Evolutionary conservation across 2,113 vertebrate species (phyloP), one percentile per base, ranked within the genome.

Genomic region (Poeciliopsis retropinna): DNA sequence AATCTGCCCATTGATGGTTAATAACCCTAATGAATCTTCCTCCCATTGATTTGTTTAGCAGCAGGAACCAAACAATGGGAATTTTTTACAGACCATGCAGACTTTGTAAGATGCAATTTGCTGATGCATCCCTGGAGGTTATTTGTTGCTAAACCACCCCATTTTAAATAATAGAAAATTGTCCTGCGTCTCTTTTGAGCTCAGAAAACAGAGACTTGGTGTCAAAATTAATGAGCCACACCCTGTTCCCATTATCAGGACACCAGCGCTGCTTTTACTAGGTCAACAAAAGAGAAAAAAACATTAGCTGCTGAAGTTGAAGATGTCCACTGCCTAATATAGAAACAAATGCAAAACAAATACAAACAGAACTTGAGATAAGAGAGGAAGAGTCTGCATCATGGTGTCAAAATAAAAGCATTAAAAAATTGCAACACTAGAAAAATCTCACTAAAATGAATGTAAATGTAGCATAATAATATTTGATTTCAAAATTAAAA

Each of bases 41-140:
- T 82, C 44, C 71, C 31, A 87, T 75, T 85, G 84, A 88, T 86
- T 87, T 82, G 77, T 76, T 81, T 28, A 72, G 64, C 76, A 76
- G 73, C 68, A 60, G 70, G 67, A 85, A 67, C 14, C 67, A 57
- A 37, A 78, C 75, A 79, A 76, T 65, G 63, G 81, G 32, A 22
- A 31, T 19, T 62, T 62, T 57, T 83, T 73, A 28, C 22, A 76
- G 13, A 80, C 68, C 41, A 32, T 1, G 27, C 64, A 19, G 73
- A 77, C 67, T 75, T n/a, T 62, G 57, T 76, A 67, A 72, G 74
- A 41, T 5, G 14, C 78, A 37, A 85, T 83, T 80, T 80, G 67
- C 71, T 78, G 34, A 75, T 27, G 44, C 64, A 44, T 60, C 25
- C 51, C 8, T 31, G 37, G 19, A 57, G 70, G 47, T 76, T 34